A percentile compares a stretch with the other conserved stretches of the same genome.
These are phyloP conservation scores for Neuroscelio doddi DNA, from an alignment of 2,888 invertebrate species.

Conservation along the genomic window DNA sequence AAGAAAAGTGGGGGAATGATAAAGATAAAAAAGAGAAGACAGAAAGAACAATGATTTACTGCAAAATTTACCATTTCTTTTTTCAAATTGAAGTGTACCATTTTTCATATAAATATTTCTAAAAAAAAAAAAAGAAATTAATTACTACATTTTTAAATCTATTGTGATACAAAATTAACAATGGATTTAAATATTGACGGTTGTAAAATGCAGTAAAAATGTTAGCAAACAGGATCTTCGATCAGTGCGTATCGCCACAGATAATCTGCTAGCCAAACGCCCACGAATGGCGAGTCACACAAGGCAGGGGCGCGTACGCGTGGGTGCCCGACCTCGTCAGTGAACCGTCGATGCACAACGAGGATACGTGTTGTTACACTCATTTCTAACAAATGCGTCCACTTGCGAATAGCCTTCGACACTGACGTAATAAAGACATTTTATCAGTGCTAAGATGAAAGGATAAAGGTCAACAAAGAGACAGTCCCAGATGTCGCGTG, in stretches of 20 bases:
- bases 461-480: no score
- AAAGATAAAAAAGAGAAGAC: conserved; percentile 24
- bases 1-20: conserved; percentile 33
- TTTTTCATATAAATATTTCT: no score
- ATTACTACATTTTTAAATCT: no score
- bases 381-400: conserved; percentile 28
- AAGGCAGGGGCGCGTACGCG: conserved; percentile 30
- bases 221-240: conserved; percentile 26
- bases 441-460: conserved; percentile 21
- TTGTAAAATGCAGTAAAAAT: background rate
- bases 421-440: conserved; percentile 35
- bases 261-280: conserved; percentile 41
- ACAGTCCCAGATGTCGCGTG: no score
- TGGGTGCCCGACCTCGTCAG: conserved; percentile 37
- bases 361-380: conserved; percentile 30
- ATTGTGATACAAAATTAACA: no score
- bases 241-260: conserved; percentile 16
- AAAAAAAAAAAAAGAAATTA: no score
- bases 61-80: no score
- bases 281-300: conserved; percentile 32
- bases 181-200: no score
- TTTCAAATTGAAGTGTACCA: no score
- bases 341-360: conserved; percentile 25
- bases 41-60: no score
- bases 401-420: no score